Percentiles rank a stretch among this genome's conserved stretches.
phyloP scores from a whole-genome alignment of 53 echinoderm and acorn worm genomes.

The Actinopyga echinites region DNA sequence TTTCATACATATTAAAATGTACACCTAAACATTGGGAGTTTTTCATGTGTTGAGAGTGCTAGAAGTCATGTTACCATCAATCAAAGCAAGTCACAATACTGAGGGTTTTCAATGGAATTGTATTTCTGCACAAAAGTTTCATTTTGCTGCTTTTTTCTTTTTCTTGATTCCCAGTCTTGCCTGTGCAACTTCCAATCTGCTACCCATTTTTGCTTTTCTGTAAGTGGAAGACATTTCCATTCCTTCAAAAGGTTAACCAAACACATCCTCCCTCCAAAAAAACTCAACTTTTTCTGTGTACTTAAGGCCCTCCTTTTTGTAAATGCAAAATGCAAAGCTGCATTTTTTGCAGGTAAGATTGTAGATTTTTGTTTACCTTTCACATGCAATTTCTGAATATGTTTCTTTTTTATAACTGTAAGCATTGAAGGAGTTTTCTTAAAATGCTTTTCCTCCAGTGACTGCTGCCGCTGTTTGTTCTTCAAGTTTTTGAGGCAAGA shows the following conservation, averaged over 20 bases:
- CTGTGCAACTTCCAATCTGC: not conserved
- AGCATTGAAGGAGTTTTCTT: constrained; percentile 3
- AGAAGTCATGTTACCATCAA: no score
- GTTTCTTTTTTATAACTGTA: not conserved
- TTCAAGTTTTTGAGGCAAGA: no score
- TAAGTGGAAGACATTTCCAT: not conserved
- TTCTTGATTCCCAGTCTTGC: not conserved
- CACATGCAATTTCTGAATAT: not conserved
- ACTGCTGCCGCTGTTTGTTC: not conserved
- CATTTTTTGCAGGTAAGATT: not conserved
- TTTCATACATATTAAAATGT: no score
- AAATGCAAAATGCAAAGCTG: not conserved
- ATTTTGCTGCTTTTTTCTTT: no score
- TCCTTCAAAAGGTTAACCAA: not conserved
- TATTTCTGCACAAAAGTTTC: no score
- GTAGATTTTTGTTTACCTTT: not conserved
- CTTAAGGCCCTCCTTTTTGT: not conserved
- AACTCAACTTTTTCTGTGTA: not conserved
- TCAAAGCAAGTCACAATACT: no score
- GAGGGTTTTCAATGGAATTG: no score
- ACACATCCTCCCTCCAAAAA: not conserved
- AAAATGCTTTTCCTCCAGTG: constrained; percentile 9
- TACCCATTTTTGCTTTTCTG: not conserved
- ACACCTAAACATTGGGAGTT: no score
- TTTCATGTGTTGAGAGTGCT: no score